Percentiles rank a stretch among this genome's conserved stretches.
Conservation (phyloP, 2,888 invertebrate species). For the Argyresthia goedartella region DNA sequence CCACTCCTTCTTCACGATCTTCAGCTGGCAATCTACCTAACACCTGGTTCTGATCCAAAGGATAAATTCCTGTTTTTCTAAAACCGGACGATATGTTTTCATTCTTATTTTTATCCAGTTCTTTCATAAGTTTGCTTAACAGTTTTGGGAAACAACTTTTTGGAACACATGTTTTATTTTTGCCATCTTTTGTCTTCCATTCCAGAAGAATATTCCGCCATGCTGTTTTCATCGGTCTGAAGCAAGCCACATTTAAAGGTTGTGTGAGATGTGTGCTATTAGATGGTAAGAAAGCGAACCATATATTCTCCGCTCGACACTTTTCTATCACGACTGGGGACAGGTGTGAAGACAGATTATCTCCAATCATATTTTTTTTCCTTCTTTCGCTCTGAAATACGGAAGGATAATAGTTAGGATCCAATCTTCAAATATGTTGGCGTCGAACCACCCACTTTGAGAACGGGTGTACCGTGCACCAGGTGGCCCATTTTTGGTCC, state of each 20-base stretch:
- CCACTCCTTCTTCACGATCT: too few species aligned
- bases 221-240: constrained; percentile 1
- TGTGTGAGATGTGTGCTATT: constrained; percentile 13
- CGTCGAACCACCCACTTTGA: constrained; percentile 13
- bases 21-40: too few species aligned
- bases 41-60: too few species aligned
- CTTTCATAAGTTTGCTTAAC: constrained; percentile 3
- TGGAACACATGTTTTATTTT: constrained; percentile 7
- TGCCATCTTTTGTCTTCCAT: constrained; percentile 15
- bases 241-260: constrained; percentile 11
- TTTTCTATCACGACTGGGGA: constrained; percentile 10
- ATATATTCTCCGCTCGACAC: constrained; percentile 10
- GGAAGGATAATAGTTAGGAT: constrained; percentile 11
- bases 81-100: too few species aligned
- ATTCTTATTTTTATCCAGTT: too few species aligned
- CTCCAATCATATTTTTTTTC: constrained; percentile 13
- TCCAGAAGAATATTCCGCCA: constrained; percentile 19
- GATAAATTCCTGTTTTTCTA: too few species aligned
- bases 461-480: constrained; percentile 12
- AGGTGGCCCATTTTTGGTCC: constrained; percentile 9
- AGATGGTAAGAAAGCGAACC: constrained; percentile 13
- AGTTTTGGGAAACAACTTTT: constrained; percentile 10
- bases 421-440: constrained; percentile 11
- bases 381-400: constrained; percentile 9
- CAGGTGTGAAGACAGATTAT: constrained; percentile 15